Evolutionary conservation across 2,113 vertebrate genomes (phyloP).

Genomic region (Clarias batrachus): DNA sequence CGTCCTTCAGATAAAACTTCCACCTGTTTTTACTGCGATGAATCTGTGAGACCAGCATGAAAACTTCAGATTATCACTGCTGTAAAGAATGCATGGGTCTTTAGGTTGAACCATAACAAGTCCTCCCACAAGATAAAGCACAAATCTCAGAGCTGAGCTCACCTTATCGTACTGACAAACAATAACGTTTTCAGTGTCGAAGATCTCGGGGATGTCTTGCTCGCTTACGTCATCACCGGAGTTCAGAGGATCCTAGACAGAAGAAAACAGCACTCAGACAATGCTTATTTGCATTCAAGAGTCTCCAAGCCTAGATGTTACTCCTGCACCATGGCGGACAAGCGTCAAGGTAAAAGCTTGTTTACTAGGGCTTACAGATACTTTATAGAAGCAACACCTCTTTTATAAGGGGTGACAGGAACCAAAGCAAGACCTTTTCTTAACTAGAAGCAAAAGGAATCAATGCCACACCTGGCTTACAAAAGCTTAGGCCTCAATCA

Average conservation of each 20-base stretch:
- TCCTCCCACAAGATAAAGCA: not conserved
- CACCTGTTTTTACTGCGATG: constrained; percentile 97
- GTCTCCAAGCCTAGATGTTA: not conserved
- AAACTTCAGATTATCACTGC: not conserved
- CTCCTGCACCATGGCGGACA: not conserved
- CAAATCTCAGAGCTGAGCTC: constrained; percentile 44
- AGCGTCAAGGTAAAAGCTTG: not conserved
- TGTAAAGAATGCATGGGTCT: constrained; percentile 5
- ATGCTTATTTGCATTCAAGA: not conserved
- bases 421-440: no score
- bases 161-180: constrained; percentile 99
- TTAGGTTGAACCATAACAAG: not conserved
- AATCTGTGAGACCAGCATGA: constrained; percentile 74
- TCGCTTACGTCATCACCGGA: constrained; percentile 94
- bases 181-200: constrained; percentile 93
- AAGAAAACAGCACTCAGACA: not conserved
- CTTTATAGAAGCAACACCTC: no score
- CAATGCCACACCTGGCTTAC: no score
- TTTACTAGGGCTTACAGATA: not conserved
- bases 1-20: constrained; percentile 96
- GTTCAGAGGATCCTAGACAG: constrained; percentile 87
- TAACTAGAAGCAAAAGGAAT: no score
- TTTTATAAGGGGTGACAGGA: no score
- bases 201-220: constrained; percentile 91
- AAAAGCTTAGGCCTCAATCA: no score